phyloP scores from a whole-genome alignment of 1,140 invertebrate genomes.

The Doryteuthis pealeii region DNA sequence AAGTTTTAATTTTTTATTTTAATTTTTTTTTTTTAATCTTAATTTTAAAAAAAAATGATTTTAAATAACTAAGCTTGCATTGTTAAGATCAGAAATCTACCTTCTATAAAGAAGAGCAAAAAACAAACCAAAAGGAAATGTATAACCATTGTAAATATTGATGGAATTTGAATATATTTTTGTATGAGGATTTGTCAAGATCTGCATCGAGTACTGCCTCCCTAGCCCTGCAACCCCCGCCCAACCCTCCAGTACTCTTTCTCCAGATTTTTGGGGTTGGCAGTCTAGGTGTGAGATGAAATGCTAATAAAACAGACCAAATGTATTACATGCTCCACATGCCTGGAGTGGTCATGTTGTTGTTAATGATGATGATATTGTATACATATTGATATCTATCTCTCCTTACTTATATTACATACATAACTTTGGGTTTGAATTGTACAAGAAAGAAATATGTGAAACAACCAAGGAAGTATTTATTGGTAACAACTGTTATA shows the following conservation, averaged over 20 bases:
- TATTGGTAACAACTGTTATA: background rate
- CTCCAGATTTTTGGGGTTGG: background rate
- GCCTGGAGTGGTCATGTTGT: background rate
- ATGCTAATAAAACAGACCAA: constrained; percentile 4
- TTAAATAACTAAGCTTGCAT: background rate
- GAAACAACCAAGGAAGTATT: constrained; percentile 3
- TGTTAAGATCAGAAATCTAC: constrained; percentile 6
- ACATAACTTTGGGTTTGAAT: too few relatives aligned
- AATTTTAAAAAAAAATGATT: too few relatives aligned
- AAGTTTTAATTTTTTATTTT: too few relatives aligned
- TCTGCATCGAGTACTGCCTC: constrained; percentile 6
- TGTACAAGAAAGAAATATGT: too few relatives aligned
- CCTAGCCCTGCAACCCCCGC: background rate
- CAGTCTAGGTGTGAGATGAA: background rate
- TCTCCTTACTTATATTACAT: too few relatives aligned
- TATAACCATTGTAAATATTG: constrained; percentile 2
- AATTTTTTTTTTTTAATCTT: too few relatives aligned
- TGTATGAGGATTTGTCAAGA: constrained; percentile 6
- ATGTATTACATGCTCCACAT: background rate
- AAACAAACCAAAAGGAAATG: background rate
- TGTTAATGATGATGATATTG: background rate
- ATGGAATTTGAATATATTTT: constrained; percentile 1
- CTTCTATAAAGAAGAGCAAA: background rate
- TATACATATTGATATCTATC: too few relatives aligned
- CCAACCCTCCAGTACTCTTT: background rate